Evolutionary conservation across 2,888 invertebrate species (phyloP).

Genomic region (Scelioninae gen. 1): DNA sequence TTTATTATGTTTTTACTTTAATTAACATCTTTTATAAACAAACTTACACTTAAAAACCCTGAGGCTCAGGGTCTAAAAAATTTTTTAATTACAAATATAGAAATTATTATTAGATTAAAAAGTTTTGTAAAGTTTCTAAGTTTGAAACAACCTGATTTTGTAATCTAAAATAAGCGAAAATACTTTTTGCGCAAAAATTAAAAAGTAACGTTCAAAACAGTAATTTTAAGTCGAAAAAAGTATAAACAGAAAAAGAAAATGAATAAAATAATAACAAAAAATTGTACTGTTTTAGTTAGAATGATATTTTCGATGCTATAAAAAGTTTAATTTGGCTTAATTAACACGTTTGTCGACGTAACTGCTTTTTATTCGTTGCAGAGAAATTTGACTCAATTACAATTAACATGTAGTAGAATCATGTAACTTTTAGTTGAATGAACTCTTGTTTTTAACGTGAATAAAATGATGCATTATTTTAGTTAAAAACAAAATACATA

Average conservation of each 20-base stretch:
- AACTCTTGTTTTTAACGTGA: neutral
- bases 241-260: no score
- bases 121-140: no score
- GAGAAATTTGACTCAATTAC: constrained; percentile 6
- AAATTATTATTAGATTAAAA: no score
- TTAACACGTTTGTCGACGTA: constrained; percentile 1
- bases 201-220: no score
- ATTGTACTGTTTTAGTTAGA: no score
- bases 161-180: no score
- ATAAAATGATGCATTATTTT: neutral
- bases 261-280: no score
- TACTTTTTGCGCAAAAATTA: no score
- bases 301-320: no score
- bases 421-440: constrained; percentile 4
- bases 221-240: no score
- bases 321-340: constrained; percentile 10
- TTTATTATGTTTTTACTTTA: constrained; percentile 36
- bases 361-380: neutral
- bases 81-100: neutral
- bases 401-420: neutral
- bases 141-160: no score
- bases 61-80: neutral
- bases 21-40: constrained; percentile 31
- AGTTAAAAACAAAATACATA: no score
- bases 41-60: neutral